phyloP scores from a whole-genome alignment of 2,113 vertebrate species.

The Polypterus senegalus region DNA sequence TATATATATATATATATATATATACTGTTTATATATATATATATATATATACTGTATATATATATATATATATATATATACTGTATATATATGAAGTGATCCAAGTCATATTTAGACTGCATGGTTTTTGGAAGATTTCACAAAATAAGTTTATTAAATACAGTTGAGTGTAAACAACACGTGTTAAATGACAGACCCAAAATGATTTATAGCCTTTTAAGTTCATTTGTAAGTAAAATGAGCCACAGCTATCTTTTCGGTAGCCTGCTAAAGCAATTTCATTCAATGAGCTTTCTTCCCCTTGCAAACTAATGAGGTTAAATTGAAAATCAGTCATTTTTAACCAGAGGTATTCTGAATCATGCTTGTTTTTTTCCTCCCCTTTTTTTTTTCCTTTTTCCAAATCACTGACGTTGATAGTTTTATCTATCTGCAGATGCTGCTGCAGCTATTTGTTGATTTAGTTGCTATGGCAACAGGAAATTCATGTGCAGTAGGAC shows the following conservation, averaged over 20 bases:
- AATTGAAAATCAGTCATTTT: not conserved
- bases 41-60: no score
- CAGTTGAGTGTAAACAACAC: not conserved
- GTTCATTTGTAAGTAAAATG: conserved; percentile 2
- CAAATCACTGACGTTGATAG: conserved; percentile 30
- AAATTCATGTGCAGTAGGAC: conserved; percentile 46
- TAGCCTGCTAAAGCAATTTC: not conserved
- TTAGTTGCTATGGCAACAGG: conserved; percentile 79
- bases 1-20: no score
- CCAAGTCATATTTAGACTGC: no score
- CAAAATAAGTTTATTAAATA: no score
- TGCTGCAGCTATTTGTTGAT: conserved; percentile 73
- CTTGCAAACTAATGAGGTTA: not conserved
- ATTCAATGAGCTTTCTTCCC: not conserved
- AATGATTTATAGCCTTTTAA: not conserved
- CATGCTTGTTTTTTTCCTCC: not conserved
- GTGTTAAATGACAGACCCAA: not conserved
- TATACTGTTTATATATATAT: no score
- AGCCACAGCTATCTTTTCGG: not conserved
- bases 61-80: no score
- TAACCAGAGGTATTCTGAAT: not conserved
- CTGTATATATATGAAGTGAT: no score
- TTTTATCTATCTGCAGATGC: conserved; percentile 46
- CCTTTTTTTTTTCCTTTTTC: not conserved
- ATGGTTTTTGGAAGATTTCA: no score